Evolutionary conservation across 2,797 vertebrate genomes (phyloP).

Genomic region (Decapterus maruadsi): DNA sequence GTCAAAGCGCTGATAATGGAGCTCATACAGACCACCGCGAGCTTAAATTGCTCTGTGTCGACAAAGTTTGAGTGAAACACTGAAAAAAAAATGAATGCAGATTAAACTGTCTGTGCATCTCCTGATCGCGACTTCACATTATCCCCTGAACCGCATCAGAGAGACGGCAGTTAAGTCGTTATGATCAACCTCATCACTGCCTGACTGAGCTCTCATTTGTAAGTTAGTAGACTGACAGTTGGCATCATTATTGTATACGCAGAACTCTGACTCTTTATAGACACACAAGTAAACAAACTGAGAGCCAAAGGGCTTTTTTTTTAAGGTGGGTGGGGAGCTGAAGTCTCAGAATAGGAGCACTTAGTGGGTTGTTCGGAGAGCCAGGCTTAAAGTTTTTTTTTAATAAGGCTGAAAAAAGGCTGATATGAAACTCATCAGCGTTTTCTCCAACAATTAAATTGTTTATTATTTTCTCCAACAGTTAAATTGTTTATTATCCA

Average conservation of each 20-base stretch:
- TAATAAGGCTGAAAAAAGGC: background rate
- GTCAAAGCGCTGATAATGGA: slow-evolving; percentile 13
- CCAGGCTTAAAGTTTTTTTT: slow-evolving; percentile 16
- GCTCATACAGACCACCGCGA: background rate
- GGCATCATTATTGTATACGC: slow-evolving; percentile 3
- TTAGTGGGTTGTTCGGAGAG: slow-evolving; percentile 26
- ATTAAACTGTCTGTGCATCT: background rate
- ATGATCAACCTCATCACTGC: background rate
- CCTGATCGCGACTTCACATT: background rate
- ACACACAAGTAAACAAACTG: slow-evolving; percentile 2
- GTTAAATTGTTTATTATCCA: background rate
- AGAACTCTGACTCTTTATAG: background rate
- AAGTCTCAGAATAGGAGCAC: slow-evolving; percentile 15
- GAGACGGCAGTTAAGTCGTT: background rate
- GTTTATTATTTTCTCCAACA: slow-evolving; percentile 16
- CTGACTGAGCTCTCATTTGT: background rate
- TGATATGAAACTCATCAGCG: background rate
- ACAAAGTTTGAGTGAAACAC: slow-evolving; percentile 10
- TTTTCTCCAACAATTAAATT: slow-evolving; percentile 8
- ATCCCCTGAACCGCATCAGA: background rate
- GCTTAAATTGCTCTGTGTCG: slow-evolving; percentile 4
- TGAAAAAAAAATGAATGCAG: background rate
- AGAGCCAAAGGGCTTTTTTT: background rate
- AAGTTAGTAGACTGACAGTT: background rate
- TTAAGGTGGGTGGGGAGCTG: background rate